Base-by-base conservation (phyloP, 1,140 invertebrate genomes). In the Zaprionus vittiger region DNA sequence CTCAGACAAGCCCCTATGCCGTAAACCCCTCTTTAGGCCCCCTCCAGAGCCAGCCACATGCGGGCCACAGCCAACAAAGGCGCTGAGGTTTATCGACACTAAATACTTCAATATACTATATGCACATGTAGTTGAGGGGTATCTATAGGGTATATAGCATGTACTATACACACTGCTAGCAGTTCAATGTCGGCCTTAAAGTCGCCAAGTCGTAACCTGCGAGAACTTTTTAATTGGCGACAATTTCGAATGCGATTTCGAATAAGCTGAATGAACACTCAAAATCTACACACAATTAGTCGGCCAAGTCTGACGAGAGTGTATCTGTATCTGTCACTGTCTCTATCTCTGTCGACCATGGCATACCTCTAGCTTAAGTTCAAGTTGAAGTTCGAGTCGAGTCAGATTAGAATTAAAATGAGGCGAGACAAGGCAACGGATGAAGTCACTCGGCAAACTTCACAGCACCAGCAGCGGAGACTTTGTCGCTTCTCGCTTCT, bases 221-320 rank as follows among this genome's bases (percentile, higher is more conserved):
- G 34, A 52, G 65, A 54, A 67, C 47, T 61, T 64, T 64, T 59
- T 56, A 86, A 86, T 86, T 89, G 74, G 80, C 67, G 66, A 77
- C 84, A 86, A 83, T 89, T 86, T 69, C 55, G 64, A 69, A 80
- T 47, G 6, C 41, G n/a, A 4, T 73, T 80, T 85, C 80, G 77
- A 80, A 87, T 49, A 55, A 79, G 83, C 56, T 68, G 56, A 70
- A 64, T 63, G 68, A 77, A 81, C 83, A 82, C 31, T 22, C 12
- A 54, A 75, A 70, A 64, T 41, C 38, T n/a, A 63, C 63, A 52
- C 54, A 71, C 60, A 70, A 64, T 71, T 75, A 64, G 41, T 22
- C 20, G 7, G 7, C 49, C 49, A 28, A 15, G 34, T 67, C 41
- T 24, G 22, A 34, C 31, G 54, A 54, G 54, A 60, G 60, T 71